phyloP scores from a whole-genome alignment of 2,113 vertebrate genomes.

The Uria aalge region DNA sequence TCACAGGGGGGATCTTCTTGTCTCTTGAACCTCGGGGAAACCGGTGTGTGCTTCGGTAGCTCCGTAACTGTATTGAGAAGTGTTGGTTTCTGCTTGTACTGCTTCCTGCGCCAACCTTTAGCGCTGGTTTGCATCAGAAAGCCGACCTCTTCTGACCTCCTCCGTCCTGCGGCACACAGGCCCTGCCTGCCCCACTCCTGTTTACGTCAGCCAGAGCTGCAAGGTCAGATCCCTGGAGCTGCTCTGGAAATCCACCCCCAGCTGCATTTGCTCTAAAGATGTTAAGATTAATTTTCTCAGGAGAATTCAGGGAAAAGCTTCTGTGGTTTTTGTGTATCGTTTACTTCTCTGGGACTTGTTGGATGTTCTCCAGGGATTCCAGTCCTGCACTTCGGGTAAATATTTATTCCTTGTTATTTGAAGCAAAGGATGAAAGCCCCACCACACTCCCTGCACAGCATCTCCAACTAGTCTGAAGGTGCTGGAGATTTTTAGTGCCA shows the following conservation, averaged over 20 bases:
- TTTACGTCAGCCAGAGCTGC: constrained; percentile 45
- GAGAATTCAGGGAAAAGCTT: constrained; percentile 43
- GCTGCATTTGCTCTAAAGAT: constrained; percentile 57
- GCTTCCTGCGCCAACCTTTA: constrained; percentile 17
- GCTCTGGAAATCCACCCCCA: constrained; percentile 49
- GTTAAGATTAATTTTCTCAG: constrained; percentile 53
- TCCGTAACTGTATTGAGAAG: background rate
- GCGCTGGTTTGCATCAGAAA: background rate
- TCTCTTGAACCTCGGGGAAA: background rate
- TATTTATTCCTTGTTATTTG: constrained; percentile 57
- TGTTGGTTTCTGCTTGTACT: background rate
- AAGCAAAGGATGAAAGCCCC: constrained; percentile 45
- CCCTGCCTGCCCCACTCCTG: constrained; percentile 36
- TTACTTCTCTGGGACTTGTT: constrained; percentile 42
- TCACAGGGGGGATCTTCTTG: background rate
- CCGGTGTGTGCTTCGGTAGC: background rate
- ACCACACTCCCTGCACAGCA: background rate
- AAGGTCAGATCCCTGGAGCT: constrained; percentile 51
- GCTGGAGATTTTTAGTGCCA: background rate
- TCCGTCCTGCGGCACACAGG: background rate
- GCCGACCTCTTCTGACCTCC: background rate
- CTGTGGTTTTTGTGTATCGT: constrained; percentile 36
- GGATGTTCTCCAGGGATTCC: constrained; percentile 54
- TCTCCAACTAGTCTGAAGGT: constrained; percentile 27
- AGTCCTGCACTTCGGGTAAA: constrained; percentile 36